Percentiles rank a stretch among this genome's conserved stretches.
Evolutionary conservation across 2,888 invertebrate genomes (phyloP).

Genomic region (Maniola hyperantus): DNA sequence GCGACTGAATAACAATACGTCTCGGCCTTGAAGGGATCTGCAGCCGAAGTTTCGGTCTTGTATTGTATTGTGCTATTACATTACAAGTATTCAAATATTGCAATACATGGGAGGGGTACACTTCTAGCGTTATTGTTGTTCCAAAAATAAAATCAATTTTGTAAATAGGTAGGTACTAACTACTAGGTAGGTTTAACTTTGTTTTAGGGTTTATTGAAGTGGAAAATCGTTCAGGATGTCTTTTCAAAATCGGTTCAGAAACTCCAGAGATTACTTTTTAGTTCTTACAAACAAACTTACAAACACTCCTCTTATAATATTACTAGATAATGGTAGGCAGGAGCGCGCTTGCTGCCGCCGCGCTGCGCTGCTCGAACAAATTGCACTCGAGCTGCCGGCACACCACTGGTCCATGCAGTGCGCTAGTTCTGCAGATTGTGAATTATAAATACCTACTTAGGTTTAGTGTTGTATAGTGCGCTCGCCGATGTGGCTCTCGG

Average conservation of each 20-base stretch:
- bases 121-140: neutral
- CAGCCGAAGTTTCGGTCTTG: neutral
- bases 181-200: no score
- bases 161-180: no score
- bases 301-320: neutral
- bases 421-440: neutral
- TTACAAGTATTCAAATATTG: neutral
- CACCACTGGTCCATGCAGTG: neutral
- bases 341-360: neutral
- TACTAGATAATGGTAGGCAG: neutral
- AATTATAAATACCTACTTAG: neutral
- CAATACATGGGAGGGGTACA: neutral
- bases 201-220: no score
- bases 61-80: neutral
- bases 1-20: neutral
- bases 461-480: neutral
- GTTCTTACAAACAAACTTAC: no score
- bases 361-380: neutral
- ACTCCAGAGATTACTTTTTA: no score
- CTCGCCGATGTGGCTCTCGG: no score
- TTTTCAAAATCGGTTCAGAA: no score
- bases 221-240: no score
- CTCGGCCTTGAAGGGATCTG: neutral
- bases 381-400: neutral
- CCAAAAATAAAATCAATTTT: no score